Base-by-base conservation (phyloP, 2,888 invertebrate species). In the Agrochola lota region DNA sequence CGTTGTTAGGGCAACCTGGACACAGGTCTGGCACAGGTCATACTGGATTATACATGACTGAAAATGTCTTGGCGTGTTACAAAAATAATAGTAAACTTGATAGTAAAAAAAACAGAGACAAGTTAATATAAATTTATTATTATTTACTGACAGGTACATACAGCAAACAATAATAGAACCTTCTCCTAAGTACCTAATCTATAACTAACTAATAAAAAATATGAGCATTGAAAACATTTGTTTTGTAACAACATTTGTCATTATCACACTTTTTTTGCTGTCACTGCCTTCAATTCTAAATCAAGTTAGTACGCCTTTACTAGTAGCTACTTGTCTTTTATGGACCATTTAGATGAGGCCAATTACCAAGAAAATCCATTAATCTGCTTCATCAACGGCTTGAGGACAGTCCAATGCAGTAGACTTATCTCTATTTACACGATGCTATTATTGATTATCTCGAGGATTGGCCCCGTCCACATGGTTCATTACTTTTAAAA, bases 61-160 rank as follows among this genome's bases (percentile, higher is more conserved):
- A 46, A 46, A 35, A 71, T 3, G 1, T 49, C 23, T 26, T 1
- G 6, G 9, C 6, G 0, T 20, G 20, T 60, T 67, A 12, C 2
- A 52, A 52, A 68, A 30, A 17, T 17, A 23, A 20, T 63, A 43
- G 5, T 57, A 7, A 55, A 46, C 4, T 35, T 11, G 0, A 40
- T 1, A 26, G 2, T 60, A 63, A 83, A 76, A n/a, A 70, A 30
- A 46, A 64, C 35, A 11, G 3, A 35, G 30, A 52, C 4, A 66
- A 35, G 2, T 40, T 35, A 35, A 23, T 59, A 57, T 15, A 43
- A 12, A 81, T 78, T 77, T 70, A 73, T 83, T 78, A 57, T 77
- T 69, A 72, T 64, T 69, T 40, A 57, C 20, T 30, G 11, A 46
- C 23, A 63, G 26, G 57, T 43, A 83, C 43, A 59, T 35, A 11